These are phyloP conservation scores for Pammene aurita DNA, from an alignment of 2,888 invertebrate species.

Conservation along the genomic window DNA sequence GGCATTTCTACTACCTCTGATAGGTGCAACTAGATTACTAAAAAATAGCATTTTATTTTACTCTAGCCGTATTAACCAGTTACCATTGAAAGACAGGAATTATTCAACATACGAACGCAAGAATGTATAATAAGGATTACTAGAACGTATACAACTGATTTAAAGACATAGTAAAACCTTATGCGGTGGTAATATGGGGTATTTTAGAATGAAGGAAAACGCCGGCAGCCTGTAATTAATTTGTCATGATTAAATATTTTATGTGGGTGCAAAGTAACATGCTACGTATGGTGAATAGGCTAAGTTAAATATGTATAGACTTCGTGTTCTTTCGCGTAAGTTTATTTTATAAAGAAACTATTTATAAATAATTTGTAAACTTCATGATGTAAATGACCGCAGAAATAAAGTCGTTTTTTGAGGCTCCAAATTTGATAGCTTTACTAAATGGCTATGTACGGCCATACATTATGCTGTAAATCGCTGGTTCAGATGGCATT, in stretches of 20 bases:
- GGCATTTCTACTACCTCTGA: no score
- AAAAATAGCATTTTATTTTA: background rate
- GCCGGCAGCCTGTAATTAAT: conserved; percentile 27
- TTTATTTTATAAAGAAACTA: background rate
- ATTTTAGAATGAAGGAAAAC: background rate
- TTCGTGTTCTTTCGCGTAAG: background rate
- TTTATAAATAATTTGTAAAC: background rate
- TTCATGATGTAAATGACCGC: background rate
- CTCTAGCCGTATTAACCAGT: background rate
- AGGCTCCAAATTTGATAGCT: no score
- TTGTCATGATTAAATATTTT: conserved; percentile 31
- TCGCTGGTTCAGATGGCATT: no score
- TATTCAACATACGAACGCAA: conserved; percentile 34
- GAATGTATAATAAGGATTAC: conserved; percentile 37
- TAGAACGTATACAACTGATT: conserved; percentile 16
- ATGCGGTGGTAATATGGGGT: background rate
- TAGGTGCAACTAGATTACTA: background rate
- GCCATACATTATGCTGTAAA: no score
- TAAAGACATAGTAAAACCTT: background rate
- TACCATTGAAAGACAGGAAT: conserved; percentile 22
- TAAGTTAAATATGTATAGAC: conserved; percentile 8
- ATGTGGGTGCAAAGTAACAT: conserved; percentile 27
- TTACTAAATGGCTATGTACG: no score
- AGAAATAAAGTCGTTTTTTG: no score
- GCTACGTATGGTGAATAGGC: conserved; percentile 4